These are phyloP conservation scores for Strix uralensis DNA, from an alignment of 2,113 vertebrate genomes.

Conservation along the genomic window DNA sequence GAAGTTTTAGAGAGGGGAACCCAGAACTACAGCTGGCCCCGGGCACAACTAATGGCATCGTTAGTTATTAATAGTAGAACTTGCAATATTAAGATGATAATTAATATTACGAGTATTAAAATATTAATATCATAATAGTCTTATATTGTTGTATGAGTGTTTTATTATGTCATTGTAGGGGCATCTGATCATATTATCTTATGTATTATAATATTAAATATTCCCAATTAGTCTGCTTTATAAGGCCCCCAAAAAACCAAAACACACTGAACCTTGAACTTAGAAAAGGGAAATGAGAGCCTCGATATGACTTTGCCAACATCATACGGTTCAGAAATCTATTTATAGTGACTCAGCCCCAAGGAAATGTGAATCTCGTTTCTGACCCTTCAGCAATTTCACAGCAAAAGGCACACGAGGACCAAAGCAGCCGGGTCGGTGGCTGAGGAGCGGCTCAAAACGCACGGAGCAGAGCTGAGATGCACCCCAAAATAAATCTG, in stretches of 20 bases:
- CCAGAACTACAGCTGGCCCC: not conserved
- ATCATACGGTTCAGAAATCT: not conserved
- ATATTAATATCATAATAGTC: not conserved
- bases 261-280: fast-evolving
- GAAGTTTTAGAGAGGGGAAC: not conserved
- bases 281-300: not conserved
- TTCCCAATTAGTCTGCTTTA: not conserved
- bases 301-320: fast-evolving
- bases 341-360: not conserved
- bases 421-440: not conserved
- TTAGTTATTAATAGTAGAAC: not conserved
- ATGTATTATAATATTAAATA: not conserved
- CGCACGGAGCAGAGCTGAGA: fast-evolving
- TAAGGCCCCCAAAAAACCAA: not conserved
- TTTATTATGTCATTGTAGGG: too few relatives aligned
- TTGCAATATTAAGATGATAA: not conserved
- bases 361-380: not conserved
- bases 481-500: not conserved
- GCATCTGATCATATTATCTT: too few relatives aligned
- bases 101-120: not conserved
- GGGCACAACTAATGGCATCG: not conserved
- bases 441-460: not conserved
- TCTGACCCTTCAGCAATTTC: not conserved
- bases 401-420: fast-evolving
- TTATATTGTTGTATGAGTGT: not conserved